Base-by-base conservation (phyloP, 2,113 vertebrate species). In the Toxostoma redivivum region DNA sequence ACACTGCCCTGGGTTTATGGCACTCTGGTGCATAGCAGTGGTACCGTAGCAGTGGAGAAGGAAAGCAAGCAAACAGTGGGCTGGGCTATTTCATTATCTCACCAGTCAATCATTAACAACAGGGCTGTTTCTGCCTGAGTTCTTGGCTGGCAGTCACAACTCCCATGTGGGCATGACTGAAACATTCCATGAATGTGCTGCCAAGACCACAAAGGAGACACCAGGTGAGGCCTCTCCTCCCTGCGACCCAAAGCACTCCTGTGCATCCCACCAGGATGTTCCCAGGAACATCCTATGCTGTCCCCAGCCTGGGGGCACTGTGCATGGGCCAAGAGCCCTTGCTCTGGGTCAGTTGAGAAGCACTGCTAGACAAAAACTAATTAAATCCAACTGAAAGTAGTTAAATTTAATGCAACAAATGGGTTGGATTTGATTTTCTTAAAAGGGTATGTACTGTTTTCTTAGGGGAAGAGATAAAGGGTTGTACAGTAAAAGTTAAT, bases 31-130 rank as follows among this genome's bases (percentile, higher is more conserved):
- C 62, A 9, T 10, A 18, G 5, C 10, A 13, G 92, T 2, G 3
- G 8, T 11, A 5, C 25, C 1, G 76, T 0, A 31, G 51, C 86
- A 5, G 53, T 3, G 64, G 18, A 40, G 47, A 54, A 61, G 66
- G 58, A 25, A 65, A 48, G 22, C 37, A 28, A 50, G 91, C 88
- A 50, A 76, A 16, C 73, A 21, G 77, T 13, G 16, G 79, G 64
- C 74, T 35, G 18, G 23, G 87, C 69, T 12, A 2, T 6, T 42
- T 60, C 70, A 25, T 92, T 90, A 83, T 81, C 94, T 91, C 94
- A 9, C 74, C 54, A 5, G 94, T 90, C 91, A 97, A 95, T 97
- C 47, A 96, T 97, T 97, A 95, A 97, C 94, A 1, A 5, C 0
- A 1, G 38, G 14, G 82, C 60, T 56, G 44, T 11, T 62, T 27